Conservation (phyloP, 2,888 invertebrate species). For the Andrena fulva region DNA sequence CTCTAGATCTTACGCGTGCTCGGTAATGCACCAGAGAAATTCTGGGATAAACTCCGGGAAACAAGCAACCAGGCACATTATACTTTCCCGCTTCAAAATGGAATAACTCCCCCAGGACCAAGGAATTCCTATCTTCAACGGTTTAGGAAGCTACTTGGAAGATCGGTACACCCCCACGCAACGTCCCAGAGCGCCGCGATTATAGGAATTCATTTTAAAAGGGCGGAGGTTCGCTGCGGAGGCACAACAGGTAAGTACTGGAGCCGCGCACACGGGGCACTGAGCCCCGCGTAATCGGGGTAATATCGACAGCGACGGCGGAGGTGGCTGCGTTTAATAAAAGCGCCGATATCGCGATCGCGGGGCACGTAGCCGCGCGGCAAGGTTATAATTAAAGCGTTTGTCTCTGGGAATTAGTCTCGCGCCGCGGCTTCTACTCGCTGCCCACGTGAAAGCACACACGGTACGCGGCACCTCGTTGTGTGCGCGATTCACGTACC, state of each 20-base stretch:
- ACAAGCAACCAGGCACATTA: too few relatives aligned
- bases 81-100: too few relatives aligned
- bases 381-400: slow-evolving; percentile 74
- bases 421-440: slow-evolving; percentile 44
- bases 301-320: slow-evolving; percentile 31
- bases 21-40: neutral
- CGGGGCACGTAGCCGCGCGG: slow-evolving; percentile 43
- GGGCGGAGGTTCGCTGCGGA: neutral
- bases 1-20: too few relatives aligned
- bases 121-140: too few relatives aligned
- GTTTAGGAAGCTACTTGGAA: too few relatives aligned
- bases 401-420: slow-evolving; percentile 72
- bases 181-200: too few relatives aligned
- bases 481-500: slow-evolving; percentile 15
- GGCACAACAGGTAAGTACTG: neutral
- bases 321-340: slow-evolving; percentile 67
- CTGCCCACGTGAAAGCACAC: slow-evolving; percentile 48
- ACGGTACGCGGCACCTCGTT: slow-evolving; percentile 23
- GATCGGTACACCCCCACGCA: too few relatives aligned
- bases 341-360: slow-evolving; percentile 68
- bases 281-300: slow-evolving; percentile 23
- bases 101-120: too few relatives aligned
- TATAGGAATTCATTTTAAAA: too few relatives aligned
- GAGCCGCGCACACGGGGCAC: neutral
- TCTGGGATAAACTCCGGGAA: neutral